Conservation (phyloP, 2,888 invertebrate genomes). For the Geotrupes spiniger region DNA sequence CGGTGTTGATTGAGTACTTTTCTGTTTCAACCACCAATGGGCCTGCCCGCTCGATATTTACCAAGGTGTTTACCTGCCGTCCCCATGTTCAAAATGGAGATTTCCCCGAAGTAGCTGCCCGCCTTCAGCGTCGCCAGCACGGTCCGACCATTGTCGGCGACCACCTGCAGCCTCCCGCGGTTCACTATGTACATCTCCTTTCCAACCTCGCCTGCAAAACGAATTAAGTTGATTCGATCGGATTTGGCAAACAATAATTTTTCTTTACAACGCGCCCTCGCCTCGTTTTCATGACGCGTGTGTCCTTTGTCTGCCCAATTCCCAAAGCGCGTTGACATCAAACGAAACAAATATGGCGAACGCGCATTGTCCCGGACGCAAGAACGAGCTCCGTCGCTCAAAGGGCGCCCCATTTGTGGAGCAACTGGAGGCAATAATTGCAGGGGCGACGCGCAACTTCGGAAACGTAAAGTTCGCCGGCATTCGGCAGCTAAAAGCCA, state of each 20-base stretch:
- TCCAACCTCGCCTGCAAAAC: constrained; percentile 87
- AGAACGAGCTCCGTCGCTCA: too few species aligned
- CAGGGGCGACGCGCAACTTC: too few species aligned
- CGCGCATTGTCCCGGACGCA: too few species aligned
- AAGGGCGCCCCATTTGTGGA: too few species aligned
- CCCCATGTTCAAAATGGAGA: constrained; percentile 99
- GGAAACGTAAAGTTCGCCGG: too few species aligned
- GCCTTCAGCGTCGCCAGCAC: constrained; percentile 96
- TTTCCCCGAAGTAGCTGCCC: constrained; percentile 99
- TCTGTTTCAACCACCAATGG: constrained; percentile 31
- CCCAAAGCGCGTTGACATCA: too few species aligned
- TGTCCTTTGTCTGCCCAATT: background rate
- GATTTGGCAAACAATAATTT: background rate
- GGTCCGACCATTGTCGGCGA: constrained; percentile 91
- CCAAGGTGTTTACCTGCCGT: constrained; percentile 97
- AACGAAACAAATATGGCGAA: too few species aligned
- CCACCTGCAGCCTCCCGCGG: constrained; percentile 91
- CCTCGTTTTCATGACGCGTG: background rate
- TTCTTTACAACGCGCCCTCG: background rate
- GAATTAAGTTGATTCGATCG: constrained; percentile 2
- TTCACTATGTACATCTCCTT: constrained; percentile 99
- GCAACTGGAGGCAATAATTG: too few species aligned
- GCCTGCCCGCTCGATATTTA: constrained; percentile 70
- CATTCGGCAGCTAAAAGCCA: too few species aligned
- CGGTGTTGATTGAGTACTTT: constrained; percentile 17